Conservation (phyloP, 2,797 vertebrate species). For the Delichon dasypus region DNA sequence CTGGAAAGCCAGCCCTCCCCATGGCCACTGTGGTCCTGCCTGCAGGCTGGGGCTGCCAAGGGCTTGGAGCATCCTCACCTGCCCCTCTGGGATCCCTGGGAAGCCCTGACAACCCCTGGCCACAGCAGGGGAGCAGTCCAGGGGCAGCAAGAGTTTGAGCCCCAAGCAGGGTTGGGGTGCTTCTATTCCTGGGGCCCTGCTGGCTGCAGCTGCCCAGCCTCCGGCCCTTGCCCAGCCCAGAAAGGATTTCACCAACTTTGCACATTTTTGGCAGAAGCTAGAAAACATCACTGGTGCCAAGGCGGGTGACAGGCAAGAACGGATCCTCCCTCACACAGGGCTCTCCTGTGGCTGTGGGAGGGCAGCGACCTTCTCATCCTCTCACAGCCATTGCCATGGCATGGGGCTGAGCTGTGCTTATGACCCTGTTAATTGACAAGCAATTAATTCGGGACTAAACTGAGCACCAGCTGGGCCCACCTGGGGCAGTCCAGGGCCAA, state of each 20-base stretch:
- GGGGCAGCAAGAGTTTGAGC: not conserved
- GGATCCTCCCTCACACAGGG: not conserved
- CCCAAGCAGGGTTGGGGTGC: rapidly evolving
- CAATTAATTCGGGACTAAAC: not conserved
- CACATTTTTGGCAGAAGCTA: slow-evolving; percentile 13
- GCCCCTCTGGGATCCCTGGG: not conserved
- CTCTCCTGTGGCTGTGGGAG: not conserved
- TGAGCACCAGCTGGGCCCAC: slow-evolving; percentile 39
- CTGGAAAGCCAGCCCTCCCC: not conserved
- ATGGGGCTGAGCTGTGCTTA: not conserved
- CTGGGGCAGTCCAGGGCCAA: not conserved
- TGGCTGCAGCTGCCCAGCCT: not conserved
- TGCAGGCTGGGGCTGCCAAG: not conserved
- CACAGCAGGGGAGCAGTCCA: not conserved
- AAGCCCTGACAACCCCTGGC: rapidly evolving
- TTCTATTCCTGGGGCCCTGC: rapidly evolving
- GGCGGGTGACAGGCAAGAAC: rapidly evolving
- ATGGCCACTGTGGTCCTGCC: not conserved
- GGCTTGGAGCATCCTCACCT: not conserved
- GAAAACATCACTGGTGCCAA: not conserved
- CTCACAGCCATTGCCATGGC: not conserved
- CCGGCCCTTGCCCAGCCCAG: not conserved
- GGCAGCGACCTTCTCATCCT: not conserved
- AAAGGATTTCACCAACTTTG: not conserved
- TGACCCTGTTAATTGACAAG: not conserved